These are phyloP conservation scores for Glaucidium brasilianum DNA, from an alignment of 2,113 vertebrate species.

Conservation along the genomic window DNA sequence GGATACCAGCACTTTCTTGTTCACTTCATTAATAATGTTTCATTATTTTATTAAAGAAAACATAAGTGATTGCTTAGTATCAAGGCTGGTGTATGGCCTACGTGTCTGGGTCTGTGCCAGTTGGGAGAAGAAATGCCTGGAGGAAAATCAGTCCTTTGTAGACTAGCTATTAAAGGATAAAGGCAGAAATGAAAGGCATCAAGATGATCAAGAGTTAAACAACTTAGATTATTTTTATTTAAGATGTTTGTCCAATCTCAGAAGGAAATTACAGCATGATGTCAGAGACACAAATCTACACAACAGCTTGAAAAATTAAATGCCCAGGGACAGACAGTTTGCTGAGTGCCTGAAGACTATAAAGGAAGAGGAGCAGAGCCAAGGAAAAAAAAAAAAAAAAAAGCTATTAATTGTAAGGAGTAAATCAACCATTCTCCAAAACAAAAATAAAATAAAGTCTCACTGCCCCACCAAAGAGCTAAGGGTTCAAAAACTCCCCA, in stretches of 20 bases:
- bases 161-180: background rate
- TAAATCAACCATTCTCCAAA: background rate
- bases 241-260: background rate
- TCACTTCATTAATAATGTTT: background rate
- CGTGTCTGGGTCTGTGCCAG: background rate
- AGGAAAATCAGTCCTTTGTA: background rate
- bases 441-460: background rate
- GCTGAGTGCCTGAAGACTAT: background rate
- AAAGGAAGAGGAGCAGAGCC: background rate
- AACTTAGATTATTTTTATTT: background rate
- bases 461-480: background rate
- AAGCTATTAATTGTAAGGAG: background rate
- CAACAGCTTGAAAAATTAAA: slow-evolving; percentile 45
- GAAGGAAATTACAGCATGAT: slow-evolving; percentile 18
- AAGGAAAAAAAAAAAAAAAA: background rate
- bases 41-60: background rate
- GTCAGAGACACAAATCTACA: slow-evolving; percentile 14
- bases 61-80: background rate
- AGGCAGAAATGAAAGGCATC: background rate
- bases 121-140: background rate
- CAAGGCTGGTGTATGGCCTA: background rate
- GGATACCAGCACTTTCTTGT: background rate
- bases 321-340: background rate
- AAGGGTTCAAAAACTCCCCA: background rate
- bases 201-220: slow-evolving; percentile 2